Conservation (phyloP, 1,140 invertebrate species). For the Nephotettix cincticeps region DNA sequence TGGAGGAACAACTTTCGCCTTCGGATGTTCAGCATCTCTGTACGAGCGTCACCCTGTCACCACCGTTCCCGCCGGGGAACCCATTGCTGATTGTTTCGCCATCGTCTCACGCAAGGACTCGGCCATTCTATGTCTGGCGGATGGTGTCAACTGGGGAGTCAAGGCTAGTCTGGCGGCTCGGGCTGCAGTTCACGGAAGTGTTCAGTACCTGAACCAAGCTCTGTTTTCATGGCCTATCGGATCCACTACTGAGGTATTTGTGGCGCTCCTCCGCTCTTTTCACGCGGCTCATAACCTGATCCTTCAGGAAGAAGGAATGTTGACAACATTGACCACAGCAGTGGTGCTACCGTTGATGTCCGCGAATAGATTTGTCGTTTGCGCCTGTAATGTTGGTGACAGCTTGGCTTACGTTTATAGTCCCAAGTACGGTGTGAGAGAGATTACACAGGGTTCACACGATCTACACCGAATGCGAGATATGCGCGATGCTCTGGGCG, state of each 20-base stretch:
- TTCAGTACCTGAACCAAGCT: slow-evolving; percentile 81
- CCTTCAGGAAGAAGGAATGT: slow-evolving; percentile 78
- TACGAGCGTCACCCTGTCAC: slow-evolving; percentile 80
- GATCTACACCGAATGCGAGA: slow-evolving; percentile 86
- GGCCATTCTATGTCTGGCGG: slow-evolving; percentile 80
- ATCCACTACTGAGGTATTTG: slow-evolving; percentile 66
- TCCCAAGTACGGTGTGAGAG: slow-evolving; percentile 68
- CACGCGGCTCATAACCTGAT: slow-evolving; percentile 88
- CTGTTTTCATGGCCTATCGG: slow-evolving; percentile 56
- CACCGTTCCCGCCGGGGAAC: slow-evolving; percentile 75
- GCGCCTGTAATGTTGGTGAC: slow-evolving; percentile 90
- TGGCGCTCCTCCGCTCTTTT: slow-evolving; percentile 76
- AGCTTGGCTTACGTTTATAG: slow-evolving; percentile 88
- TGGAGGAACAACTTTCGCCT: slow-evolving; percentile 17
- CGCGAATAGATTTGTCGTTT: slow-evolving; percentile 68
- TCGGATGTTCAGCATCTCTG: slow-evolving; percentile 54
- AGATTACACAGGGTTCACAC: slow-evolving; percentile 80
- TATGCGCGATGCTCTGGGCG: slow-evolving; percentile 89
- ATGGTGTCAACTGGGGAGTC: slow-evolving; percentile 94
- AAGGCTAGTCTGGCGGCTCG: slow-evolving; percentile 85
- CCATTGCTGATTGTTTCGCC: slow-evolving; percentile 89
- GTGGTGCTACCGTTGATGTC: slow-evolving; percentile 64
- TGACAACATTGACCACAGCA: slow-evolving; percentile 84
- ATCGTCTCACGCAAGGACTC: slow-evolving; percentile 77
- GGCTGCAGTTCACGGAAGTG: slow-evolving; percentile 82